A percentile compares a stretch with the other conserved stretches of the same genome.
Conservation (phyloP, 2,113 vertebrate genomes). For the Coregonus clupeaformis region DNA sequence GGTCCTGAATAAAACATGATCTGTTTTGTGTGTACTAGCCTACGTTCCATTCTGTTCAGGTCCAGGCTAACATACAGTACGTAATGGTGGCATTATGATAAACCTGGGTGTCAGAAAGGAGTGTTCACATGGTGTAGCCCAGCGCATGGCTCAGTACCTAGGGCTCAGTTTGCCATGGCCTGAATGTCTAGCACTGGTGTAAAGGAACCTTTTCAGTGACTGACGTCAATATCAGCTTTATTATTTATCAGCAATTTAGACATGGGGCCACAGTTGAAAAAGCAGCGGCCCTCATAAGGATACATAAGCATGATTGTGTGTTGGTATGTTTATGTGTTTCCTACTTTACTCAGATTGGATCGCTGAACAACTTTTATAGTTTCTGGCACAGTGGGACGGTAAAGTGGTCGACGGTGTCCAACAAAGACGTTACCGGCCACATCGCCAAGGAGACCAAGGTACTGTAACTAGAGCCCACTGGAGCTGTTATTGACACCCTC, state of each 20-base stretch:
- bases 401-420: constrained; percentile 82
- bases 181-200: constrained; percentile 74
- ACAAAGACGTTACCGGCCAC: constrained; percentile 81
- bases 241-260: constrained; percentile 66
- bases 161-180: constrained; percentile 62
- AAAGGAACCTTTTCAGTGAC: constrained; percentile 59
- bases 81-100: constrained; percentile 23
- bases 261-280: constrained; percentile 6
- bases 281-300: background rate
- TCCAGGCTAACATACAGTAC: background rate
- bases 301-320: background rate
- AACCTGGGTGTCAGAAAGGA: constrained; percentile 20
- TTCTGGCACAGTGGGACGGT: constrained; percentile 86
- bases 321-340: constrained; percentile 1
- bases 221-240: constrained; percentile 56
- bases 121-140: constrained; percentile 9
- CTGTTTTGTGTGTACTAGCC: background rate
- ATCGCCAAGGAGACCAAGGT: constrained; percentile 93
- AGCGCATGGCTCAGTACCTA: background rate
- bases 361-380: constrained; percentile 86
- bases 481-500: constrained; percentile 44
- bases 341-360: constrained; percentile 79
- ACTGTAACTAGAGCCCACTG: constrained; percentile 82
- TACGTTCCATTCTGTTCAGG: background rate
- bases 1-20: background rate